Percentiles rank a stretch among this genome's conserved stretches.
Evolutionary conservation across 2,888 invertebrate species (phyloP).

Genomic region (Ormyrus nitidulus): DNA sequence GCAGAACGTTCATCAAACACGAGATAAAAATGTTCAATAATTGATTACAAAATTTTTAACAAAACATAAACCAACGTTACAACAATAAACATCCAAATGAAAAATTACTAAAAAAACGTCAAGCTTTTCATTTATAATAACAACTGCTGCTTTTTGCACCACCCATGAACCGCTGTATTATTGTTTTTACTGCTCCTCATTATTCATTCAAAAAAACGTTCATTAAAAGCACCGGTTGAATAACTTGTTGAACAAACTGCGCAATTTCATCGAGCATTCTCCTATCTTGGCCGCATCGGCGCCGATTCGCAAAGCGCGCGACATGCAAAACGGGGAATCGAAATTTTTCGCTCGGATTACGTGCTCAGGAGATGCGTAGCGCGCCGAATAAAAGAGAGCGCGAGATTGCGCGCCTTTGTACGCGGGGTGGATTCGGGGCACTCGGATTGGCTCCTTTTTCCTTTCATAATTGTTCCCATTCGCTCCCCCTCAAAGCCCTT

Average conservation of each 20-base stretch:
- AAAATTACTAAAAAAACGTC: too few species aligned
- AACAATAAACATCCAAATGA: too few species aligned
- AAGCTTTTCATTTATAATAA: too few species aligned
- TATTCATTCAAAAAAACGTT: too few species aligned
- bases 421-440: conserved; percentile 25
- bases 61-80: too few species aligned
- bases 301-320: neutral
- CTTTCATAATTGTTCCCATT: conserved; percentile 37
- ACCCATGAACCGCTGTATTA: too few species aligned
- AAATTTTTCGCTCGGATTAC: conserved; percentile 5
- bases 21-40: too few species aligned
- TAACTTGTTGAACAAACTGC: neutral
- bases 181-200: too few species aligned
- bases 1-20: too few species aligned
- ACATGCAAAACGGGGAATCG: too few species aligned
- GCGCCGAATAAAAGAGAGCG: neutral
- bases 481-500: conserved; percentile 19
- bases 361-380: neutral
- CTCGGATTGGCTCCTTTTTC: conserved; percentile 35
- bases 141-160: too few species aligned
- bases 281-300: neutral
- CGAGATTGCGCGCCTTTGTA: conserved; percentile 37
- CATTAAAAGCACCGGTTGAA: neutral
- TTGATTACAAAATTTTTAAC: too few species aligned
- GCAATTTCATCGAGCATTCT: neutral